Percentiles rank a stretch among this genome's conserved stretches.
These are phyloP conservation scores for Podabrus alpinus DNA, from an alignment of 2,888 invertebrate genomes.

Conservation along the genomic window DNA sequence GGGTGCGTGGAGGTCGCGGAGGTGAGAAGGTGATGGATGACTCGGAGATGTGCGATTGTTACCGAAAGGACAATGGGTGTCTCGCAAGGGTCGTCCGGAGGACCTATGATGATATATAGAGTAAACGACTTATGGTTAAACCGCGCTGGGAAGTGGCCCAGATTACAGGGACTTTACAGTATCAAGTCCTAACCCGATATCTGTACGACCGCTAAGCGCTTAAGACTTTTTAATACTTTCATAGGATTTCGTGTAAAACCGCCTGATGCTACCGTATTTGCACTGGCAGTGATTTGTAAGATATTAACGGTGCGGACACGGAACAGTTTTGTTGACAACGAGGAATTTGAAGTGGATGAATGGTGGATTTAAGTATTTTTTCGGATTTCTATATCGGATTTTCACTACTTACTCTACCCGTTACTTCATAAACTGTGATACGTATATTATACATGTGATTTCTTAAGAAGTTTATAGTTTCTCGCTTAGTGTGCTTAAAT, in stretches of 20 bases:
- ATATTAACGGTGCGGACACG: conserved; percentile 47
- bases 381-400: conserved; percentile 34
- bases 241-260: conserved; percentile 56
- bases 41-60: conserved; percentile 42
- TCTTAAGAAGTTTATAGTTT: conserved; percentile 1
- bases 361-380: conserved; percentile 29
- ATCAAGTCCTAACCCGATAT: conserved; percentile 63
- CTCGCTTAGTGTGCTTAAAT: not conserved
- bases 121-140: conserved; percentile 75
- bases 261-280: conserved; percentile 47
- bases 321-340: conserved; percentile 44
- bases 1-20: conserved; percentile 7
- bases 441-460: conserved; percentile 25
- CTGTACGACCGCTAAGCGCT: conserved; percentile 67
- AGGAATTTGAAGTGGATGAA: conserved; percentile 35
- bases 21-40: conserved; percentile 38
- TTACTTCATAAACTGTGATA: conserved; percentile 40
- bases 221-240: conserved; percentile 77
- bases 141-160: conserved; percentile 76
- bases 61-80: conserved; percentile 46
- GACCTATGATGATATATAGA: conserved; percentile 69
- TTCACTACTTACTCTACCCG: conserved; percentile 26
- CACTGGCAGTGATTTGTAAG: conserved; percentile 54
- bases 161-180: conserved; percentile 65
- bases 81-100: conserved; percentile 55